These are phyloP conservation scores for Diplolepis rosae DNA, from an alignment of 2,888 invertebrate species.

Conservation along the genomic window DNA sequence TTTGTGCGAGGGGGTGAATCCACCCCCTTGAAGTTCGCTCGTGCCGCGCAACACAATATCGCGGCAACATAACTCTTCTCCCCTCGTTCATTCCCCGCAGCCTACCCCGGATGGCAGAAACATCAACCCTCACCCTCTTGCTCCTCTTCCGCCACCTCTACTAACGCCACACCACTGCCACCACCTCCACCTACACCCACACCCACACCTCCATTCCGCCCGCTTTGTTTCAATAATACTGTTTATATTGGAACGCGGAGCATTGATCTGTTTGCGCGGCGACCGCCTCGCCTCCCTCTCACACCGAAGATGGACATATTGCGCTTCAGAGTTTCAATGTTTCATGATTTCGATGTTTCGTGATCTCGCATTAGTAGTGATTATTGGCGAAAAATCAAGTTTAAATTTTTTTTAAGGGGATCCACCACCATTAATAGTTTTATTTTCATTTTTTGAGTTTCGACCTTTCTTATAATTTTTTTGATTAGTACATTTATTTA, in stretches of 20 bases:
- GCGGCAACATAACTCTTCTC: conserved; percentile 74
- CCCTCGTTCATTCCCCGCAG: conserved; percentile 68
- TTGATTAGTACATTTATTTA: too few relatives aligned
- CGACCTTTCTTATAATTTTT: too few relatives aligned
- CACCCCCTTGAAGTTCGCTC: conserved; percentile 60
- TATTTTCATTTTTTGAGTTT: too few relatives aligned
- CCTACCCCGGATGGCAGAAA: conserved; percentile 65
- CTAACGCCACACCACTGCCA: conserved; percentile 31
- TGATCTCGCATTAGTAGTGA: conserved; percentile 1
- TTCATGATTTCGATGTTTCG: conserved; percentile 40
- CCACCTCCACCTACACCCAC: conserved; percentile 50
- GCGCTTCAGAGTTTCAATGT: conserved; percentile 55
- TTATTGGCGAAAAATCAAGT: too few relatives aligned
- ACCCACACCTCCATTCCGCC: conserved; percentile 62
- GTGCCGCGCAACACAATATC: conserved; percentile 73
- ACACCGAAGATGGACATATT: conserved; percentile 71
- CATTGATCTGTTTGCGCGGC: conserved; percentile 73
- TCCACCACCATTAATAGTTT: too few relatives aligned
- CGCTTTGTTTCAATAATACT: conserved; percentile 74
- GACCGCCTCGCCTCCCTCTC: conserved; percentile 58
- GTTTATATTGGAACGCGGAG: conserved; percentile 73
- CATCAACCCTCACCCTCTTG: conserved; percentile 67
- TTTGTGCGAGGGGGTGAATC: conserved; percentile 42
- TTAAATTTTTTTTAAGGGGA: too few relatives aligned
- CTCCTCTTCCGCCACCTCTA: conserved; percentile 49